Evolutionary conservation across 1,140 invertebrate species (phyloP).

Genomic region (Mamestra configurata): DNA sequence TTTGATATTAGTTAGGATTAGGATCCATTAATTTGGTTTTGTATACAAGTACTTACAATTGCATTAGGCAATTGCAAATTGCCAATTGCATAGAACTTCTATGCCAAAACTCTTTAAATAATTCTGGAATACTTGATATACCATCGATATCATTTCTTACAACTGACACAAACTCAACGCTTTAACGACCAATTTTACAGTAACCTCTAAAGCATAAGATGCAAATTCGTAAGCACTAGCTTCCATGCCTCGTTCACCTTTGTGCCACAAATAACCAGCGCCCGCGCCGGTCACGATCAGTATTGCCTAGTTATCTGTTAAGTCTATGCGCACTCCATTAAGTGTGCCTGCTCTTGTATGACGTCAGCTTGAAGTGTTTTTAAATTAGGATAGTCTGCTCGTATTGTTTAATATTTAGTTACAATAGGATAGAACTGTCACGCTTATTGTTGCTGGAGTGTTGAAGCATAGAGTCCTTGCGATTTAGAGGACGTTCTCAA

Average conservation of each 20-base stretch:
- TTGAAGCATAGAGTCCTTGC: too few relatives aligned
- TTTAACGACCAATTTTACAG: not conserved
- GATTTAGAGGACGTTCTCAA: too few relatives aligned
- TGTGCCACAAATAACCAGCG: slow-evolving; percentile 32
- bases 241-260: slow-evolving; percentile 21
- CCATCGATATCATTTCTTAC: too few relatives aligned
- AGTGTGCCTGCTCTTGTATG: not conserved
- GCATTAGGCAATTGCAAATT: too few relatives aligned
- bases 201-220: slow-evolving; percentile 4
- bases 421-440: not conserved
- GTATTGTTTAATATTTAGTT: not conserved
- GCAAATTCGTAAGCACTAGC: slow-evolving; percentile 11
- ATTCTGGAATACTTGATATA: too few relatives aligned
- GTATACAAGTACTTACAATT: too few relatives aligned
- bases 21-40: too few relatives aligned
- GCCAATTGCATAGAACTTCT: too few relatives aligned
- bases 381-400: not conserved
- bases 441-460: not conserved
- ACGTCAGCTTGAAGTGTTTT: not conserved
- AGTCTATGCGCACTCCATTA: not conserved
- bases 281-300: slow-evolving; percentile 8
- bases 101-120: too few relatives aligned
- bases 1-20: too few relatives aligned
- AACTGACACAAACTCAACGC: not conserved
- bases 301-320: slow-evolving; percentile 7